Evolutionary conservation across 2,888 invertebrate species (phyloP).

Genomic region (Troglohyphantes excavatus): DNA sequence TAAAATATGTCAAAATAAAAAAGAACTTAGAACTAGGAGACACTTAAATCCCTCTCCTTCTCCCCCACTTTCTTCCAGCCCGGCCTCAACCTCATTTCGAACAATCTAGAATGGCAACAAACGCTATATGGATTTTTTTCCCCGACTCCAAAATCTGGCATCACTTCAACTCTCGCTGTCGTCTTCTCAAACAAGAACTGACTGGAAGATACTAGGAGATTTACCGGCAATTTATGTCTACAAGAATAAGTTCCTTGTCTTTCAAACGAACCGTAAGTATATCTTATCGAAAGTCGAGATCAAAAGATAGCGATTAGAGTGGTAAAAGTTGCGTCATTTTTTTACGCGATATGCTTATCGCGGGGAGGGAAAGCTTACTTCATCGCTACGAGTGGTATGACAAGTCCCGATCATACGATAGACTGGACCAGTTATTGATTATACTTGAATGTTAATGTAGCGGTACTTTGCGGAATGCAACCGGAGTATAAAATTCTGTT

Average conservation of each 20-base stretch:
- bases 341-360: slow-evolving; percentile 45
- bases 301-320: slow-evolving; percentile 6
- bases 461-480: slow-evolving; percentile 40
- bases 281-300: slow-evolving; percentile 17
- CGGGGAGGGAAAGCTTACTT: slow-evolving; percentile 37
- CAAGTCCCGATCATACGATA: slow-evolving; percentile 55
- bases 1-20: no score
- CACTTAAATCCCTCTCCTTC: no score
- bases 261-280: slow-evolving; percentile 29
- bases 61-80: neutral
- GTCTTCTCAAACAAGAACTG: slow-evolving; percentile 6
- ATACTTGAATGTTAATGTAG: slow-evolving; percentile 51
- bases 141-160: slow-evolving; percentile 8
- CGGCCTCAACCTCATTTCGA: neutral
- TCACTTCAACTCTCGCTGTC: neutral
- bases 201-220: neutral
- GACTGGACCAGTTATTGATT: slow-evolving; percentile 62
- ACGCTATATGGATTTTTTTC: slow-evolving; percentile 13
- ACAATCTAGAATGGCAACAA: slow-evolving; percentile 4
- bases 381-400: slow-evolving; percentile 58
- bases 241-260: neutral
- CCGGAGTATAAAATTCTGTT: slow-evolving; percentile 56
- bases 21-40: no score
- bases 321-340: slow-evolving; percentile 37
- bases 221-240: slow-evolving; percentile 19